Evolutionary conservation across 2,113 vertebrate genomes (phyloP).

Genomic region (Epinephelus moara): DNA sequence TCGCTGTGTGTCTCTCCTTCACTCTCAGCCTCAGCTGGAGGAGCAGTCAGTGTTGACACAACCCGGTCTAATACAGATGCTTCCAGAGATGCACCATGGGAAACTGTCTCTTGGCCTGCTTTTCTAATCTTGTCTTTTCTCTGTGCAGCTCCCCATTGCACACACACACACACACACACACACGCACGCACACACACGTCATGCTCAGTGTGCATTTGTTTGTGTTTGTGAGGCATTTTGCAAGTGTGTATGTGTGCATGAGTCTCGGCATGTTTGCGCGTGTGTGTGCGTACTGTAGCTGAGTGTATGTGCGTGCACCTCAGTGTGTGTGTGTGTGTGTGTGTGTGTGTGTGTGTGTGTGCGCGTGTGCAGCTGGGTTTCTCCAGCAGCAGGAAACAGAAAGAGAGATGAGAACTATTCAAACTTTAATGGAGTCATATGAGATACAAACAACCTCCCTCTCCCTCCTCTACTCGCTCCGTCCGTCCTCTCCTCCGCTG

Average conservation of each 20-base stretch:
- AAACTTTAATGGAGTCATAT: slow-evolving; percentile 63
- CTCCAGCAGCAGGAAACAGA: slow-evolving; percentile 37
- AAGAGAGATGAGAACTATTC: slow-evolving; percentile 60
- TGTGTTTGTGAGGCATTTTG: background rate
- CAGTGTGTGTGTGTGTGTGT: background rate
- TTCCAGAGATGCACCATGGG: slow-evolving; percentile 77
- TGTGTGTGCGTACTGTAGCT: background rate
- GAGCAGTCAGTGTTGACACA: slow-evolving; percentile 73
- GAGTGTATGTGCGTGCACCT: background rate
- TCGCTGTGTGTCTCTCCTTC: background rate
- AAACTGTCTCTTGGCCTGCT: slow-evolving; percentile 72
- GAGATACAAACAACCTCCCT: slow-evolving; percentile 43
- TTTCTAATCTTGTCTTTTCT: slow-evolving; percentile 72
- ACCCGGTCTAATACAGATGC: slow-evolving; percentile 69
- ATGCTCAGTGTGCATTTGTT: slow-evolving; percentile 6
- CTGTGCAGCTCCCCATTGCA: slow-evolving; percentile 35
- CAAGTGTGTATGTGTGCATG: background rate
- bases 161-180: slow-evolving; percentile 6
- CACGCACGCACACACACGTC: slow-evolving; percentile 9
- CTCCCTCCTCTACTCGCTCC: background rate
- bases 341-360: slow-evolving; percentile 1
- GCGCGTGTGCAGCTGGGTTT: slow-evolving; percentile 13
- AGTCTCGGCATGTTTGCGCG: background rate
- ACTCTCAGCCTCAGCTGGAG: slow-evolving; percentile 62
- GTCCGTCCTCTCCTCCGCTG: slow-evolving; percentile 39